A percentile compares a stretch with the other conserved stretches of the same genome.
Conservation (phyloP, 2,113 vertebrate genomes). For the Alectura lathami region DNA sequence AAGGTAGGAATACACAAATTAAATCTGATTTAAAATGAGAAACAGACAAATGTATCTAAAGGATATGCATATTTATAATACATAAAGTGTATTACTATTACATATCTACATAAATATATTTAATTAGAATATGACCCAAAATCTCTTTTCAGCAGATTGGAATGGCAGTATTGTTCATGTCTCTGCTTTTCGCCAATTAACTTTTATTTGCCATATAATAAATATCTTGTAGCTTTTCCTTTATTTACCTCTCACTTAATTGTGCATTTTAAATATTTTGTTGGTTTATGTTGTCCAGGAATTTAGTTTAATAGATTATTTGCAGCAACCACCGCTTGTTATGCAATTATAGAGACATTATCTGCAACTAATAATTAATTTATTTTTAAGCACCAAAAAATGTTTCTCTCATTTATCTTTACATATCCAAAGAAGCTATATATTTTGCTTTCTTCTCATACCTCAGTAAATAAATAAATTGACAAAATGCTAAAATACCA, state of each 20-base stretch:
- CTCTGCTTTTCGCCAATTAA: not conserved
- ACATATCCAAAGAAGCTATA: not conserved
- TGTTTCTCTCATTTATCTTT: constrained; percentile 20
- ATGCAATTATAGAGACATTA: not conserved
- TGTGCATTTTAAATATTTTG: not conserved
- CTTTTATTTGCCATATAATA: not conserved
- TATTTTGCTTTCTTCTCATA: not conserved
- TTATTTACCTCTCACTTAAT: not conserved
- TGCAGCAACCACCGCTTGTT: not conserved
- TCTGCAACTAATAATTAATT: not conserved
- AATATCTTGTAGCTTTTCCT: not conserved
- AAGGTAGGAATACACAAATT: not conserved
- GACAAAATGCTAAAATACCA: not conserved
- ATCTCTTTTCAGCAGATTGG: not conserved
- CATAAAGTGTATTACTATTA: not conserved
- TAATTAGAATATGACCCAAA: not conserved
- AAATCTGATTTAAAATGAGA: not conserved
- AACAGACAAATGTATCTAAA: not conserved
- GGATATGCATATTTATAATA: not conserved
- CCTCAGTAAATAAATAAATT: not conserved
- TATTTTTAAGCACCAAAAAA: constrained; percentile 4
- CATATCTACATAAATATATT: not conserved
- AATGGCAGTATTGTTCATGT: not conserved
- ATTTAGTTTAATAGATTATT: not conserved
- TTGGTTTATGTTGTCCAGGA: not conserved